Conservation (phyloP, 2,888 invertebrate genomes). For the Zaprionus bogoriensis region DNA sequence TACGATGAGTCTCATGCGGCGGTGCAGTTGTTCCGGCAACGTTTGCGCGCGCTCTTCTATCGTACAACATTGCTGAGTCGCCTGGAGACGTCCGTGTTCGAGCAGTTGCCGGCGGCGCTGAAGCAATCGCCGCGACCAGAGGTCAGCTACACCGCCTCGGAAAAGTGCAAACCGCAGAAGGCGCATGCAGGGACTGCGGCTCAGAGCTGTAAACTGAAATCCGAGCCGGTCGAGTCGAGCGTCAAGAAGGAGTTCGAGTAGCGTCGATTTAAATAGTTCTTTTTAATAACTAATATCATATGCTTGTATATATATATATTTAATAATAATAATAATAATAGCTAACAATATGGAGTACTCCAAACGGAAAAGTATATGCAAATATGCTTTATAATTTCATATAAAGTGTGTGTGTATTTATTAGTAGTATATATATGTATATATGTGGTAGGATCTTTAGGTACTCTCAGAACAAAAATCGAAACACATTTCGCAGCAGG, state of each 20-base stretch:
- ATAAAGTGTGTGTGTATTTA: background rate
- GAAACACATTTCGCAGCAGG: constrained; percentile 11
- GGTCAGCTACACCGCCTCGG: background rate
- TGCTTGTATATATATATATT: constrained; percentile 36
- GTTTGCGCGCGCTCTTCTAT: constrained; percentile 73
- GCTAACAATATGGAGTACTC: constrained; percentile 57
- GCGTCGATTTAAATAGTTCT: background rate
- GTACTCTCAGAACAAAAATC: constrained; percentile 45
- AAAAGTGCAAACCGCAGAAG: background rate
- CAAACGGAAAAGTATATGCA: constrained; percentile 17
- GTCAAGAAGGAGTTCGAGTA: constrained; percentile 22
- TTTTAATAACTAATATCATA: constrained; percentile 38
- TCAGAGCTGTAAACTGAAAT: background rate
- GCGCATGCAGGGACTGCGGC: too few relatives aligned
- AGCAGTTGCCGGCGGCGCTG: constrained; percentile 86
- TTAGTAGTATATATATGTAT: constrained; percentile 3
- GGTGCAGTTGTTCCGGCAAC: constrained; percentile 67
- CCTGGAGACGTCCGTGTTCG: constrained; percentile 83
- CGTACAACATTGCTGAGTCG: constrained; percentile 77
- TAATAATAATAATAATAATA: constrained; percentile 49
- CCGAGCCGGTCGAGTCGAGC: background rate
- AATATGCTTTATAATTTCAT: constrained; percentile 21
- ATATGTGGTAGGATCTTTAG: constrained; percentile 34
- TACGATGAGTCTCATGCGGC: constrained; percentile 40
- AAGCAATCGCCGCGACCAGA: constrained; percentile 15